Base-by-base conservation (phyloP, 2,888 invertebrate species). In the Drosophila falleni region DNA sequence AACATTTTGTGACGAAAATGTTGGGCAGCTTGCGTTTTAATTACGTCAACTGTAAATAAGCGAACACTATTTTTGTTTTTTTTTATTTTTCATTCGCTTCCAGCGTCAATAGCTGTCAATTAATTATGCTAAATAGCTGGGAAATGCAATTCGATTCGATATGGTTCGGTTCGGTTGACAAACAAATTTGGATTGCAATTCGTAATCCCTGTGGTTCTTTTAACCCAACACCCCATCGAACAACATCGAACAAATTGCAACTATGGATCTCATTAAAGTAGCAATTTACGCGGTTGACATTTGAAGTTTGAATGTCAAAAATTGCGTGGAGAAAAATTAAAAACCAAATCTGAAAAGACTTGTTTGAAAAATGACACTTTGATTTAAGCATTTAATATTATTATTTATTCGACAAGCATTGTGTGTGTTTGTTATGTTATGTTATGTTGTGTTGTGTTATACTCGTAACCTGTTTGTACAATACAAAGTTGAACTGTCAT, bases 121-220 rank as follows among this genome's bases (percentile, higher is more conserved):
- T 59, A 59, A 59, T 59, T 49, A 59, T 49, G 58, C 47, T 49
- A 59, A 49, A 59, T 49, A 49, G 35, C 13, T 5, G 47, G 9
- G 15, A 35, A 35, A 44, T 6, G 23, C 6, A 13, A 42, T 42
- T 8, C 31, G 31, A 39, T 26, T 23, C 41, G 2, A 42, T 19
- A 42, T 9, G 10, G 16, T 44, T 23, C 26, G 13, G n/a, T 13
- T 31, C 31, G 31, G 16, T 16, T 10, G 10, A n/a, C 44, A 44
- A 23, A 23, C 29, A 29, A 16, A 29, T 41, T 47, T 35, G 35
- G 15, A 58, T 26, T 58, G 47, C 58, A 47, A 33, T 19, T 15
- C 42, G 53, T 26, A 54, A 41, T 29, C 54, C 54, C 51, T 5
- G 23, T 13, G 23, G 23, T 26, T 13, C 42, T 44, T 44, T 44